Conservation (phyloP, 2,797 vertebrate species). For the Margarornis squamiger region DNA sequence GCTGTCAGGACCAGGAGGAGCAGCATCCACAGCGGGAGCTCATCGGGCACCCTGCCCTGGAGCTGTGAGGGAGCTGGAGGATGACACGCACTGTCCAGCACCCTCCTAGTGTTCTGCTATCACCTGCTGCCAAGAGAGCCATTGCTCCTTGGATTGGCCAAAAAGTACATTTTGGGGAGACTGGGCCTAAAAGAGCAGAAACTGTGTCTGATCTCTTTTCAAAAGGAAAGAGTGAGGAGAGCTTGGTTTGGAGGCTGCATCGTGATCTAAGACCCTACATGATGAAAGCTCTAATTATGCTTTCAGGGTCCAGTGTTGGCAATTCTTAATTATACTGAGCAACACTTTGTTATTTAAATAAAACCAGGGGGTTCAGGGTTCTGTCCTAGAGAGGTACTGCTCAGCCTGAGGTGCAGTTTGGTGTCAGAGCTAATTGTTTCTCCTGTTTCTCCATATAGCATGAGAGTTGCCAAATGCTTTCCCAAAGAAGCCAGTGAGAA, state of each 20-base stretch:
- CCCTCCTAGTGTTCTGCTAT: neutral
- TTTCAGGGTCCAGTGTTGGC: neutral
- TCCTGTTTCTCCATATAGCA: neutral
- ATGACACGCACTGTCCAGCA: neutral
- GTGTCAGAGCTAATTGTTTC: neutral
- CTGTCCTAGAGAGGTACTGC: neutral
- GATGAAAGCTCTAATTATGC: neutral
- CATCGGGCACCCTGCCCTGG: neutral
- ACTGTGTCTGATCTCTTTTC: neutral
- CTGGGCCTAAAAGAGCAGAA: neutral
- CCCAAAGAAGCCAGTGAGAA: neutral
- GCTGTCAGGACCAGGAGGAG: accelerated
- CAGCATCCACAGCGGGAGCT: neutral
- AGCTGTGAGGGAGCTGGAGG: neutral
- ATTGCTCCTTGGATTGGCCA: neutral
- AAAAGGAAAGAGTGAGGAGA: neutral
- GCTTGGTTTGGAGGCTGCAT: neutral
- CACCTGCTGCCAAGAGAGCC: neutral
- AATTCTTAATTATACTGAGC: neutral
- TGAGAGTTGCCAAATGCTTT: neutral
- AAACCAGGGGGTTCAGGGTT: neutral
- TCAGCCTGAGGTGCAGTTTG: neutral
- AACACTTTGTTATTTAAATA: neutral
- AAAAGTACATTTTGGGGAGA: neutral
- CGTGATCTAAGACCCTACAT: neutral